Conservation (phyloP, 2,113 vertebrate species). For the Tylochromis polylepis region DNA sequence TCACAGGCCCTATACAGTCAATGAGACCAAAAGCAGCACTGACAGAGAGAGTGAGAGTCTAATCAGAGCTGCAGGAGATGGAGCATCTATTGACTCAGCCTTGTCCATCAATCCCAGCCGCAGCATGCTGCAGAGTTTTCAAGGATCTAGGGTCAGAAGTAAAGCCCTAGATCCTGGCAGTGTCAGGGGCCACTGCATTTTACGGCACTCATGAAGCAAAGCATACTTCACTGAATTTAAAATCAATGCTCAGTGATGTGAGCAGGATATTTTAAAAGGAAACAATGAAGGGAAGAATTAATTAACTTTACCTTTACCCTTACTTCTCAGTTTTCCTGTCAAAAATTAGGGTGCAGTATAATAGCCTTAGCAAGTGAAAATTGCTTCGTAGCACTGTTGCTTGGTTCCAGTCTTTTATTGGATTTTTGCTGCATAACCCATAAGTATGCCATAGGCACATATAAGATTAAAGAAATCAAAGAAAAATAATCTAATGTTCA, state of each 20-base stretch:
- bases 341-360: background rate
- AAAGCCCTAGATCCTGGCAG: background rate
- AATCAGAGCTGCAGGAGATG: constrained; percentile 33
- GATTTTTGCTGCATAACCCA: background rate
- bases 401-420: background rate
- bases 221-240: background rate
- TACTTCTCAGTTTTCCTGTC: background rate
- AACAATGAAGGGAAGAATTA: background rate
- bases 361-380: background rate
- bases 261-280: background rate
- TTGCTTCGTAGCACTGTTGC: background rate
- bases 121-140: background rate
- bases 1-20: constrained; percentile 11
- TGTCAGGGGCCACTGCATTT: background rate
- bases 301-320: background rate
- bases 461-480: background rate
- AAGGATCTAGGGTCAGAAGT: constrained; percentile 21
- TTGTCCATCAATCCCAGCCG: constrained; percentile 18
- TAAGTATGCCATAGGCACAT: background rate
- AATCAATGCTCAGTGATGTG: background rate
- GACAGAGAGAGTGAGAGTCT: constrained; percentile 6
- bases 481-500: background rate
- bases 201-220: background rate
- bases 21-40: constrained; percentile 5
- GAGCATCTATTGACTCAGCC: constrained; percentile 41